phyloP scores from a whole-genome alignment of 2,113 vertebrate genomes.

The Uria aalge region DNA sequence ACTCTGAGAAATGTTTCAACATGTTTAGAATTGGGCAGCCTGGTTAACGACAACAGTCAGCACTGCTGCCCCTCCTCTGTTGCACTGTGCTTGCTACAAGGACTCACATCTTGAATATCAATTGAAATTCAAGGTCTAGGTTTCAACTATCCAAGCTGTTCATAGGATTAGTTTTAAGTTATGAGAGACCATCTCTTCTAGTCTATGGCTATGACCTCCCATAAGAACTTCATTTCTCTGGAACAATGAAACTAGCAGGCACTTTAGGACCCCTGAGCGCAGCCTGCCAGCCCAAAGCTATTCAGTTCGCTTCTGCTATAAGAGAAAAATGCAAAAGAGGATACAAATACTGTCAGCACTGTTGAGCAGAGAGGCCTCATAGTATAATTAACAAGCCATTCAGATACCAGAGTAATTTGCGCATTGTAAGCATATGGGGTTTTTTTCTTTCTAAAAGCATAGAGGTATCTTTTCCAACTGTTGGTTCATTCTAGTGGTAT shows the following conservation, averaged over 20 bases:
- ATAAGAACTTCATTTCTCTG: background rate
- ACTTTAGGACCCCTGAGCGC: background rate
- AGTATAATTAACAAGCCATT: background rate
- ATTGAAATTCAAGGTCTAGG: background rate
- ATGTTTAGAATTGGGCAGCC: background rate
- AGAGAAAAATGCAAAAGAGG: background rate
- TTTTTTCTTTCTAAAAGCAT: background rate
- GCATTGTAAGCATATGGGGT: rapidly evolving
- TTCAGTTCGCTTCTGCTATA: background rate
- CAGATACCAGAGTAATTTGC: background rate
- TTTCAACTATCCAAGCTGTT: background rate
- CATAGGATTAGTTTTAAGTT: background rate
- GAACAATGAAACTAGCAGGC: background rate
- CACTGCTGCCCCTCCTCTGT: background rate
- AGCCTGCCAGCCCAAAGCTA: background rate
- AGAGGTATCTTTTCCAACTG: background rate
- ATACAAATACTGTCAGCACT: background rate
- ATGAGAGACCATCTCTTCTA: background rate
- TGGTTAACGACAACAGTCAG: background rate
- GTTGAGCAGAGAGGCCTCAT: background rate
- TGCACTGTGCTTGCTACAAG: background rate
- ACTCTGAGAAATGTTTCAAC: background rate
- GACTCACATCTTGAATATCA: background rate
- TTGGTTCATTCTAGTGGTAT: background rate
- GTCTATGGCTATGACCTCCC: background rate